These are phyloP conservation scores for Centroberyx gerrardi DNA, from an alignment of 2,797 vertebrate species.

Conservation along the genomic window DNA sequence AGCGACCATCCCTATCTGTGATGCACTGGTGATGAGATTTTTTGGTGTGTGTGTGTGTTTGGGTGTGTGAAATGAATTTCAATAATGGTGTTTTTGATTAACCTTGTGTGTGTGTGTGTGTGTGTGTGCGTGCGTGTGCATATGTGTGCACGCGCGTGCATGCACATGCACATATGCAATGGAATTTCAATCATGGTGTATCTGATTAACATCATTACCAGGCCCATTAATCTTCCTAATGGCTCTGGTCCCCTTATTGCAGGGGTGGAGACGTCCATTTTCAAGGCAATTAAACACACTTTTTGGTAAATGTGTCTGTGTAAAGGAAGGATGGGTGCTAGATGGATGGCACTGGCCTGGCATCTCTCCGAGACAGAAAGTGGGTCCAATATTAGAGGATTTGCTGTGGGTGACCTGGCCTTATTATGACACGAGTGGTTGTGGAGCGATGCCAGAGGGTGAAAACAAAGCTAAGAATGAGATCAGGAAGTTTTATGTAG, in stretches of 20 bases:
- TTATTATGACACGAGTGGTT: constrained; percentile 48
- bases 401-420: constrained; percentile 41
- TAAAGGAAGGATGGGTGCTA: constrained; percentile 39
- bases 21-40: constrained; percentile 53
- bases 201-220: constrained; percentile 85
- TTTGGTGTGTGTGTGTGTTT: constrained; percentile 22
- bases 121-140: constrained; percentile 10
- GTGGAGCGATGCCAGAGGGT: constrained; percentile 41
- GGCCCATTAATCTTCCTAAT: constrained; percentile 85
- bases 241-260: constrained; percentile 79
- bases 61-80: constrained; percentile 65
- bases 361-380: constrained; percentile 58
- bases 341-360: constrained; percentile 45
- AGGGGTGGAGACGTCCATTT: constrained; percentile 82
- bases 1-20: constrained; percentile 39
- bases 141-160: background rate
- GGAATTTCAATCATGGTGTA: constrained; percentile 80
- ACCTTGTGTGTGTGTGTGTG: constrained; percentile 56
- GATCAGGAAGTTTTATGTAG: constrained; percentile 43
- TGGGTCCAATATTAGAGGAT: constrained; percentile 34
- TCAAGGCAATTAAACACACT: constrained; percentile 80
- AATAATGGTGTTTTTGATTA: constrained; percentile 74
- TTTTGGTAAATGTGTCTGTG: constrained; percentile 60
- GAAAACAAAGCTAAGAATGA: constrained; percentile 28
- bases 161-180: constrained; percentile 60